phyloP scores from a whole-genome alignment of 2,888 invertebrate genomes.

The Ormyrus rosae region DNA sequence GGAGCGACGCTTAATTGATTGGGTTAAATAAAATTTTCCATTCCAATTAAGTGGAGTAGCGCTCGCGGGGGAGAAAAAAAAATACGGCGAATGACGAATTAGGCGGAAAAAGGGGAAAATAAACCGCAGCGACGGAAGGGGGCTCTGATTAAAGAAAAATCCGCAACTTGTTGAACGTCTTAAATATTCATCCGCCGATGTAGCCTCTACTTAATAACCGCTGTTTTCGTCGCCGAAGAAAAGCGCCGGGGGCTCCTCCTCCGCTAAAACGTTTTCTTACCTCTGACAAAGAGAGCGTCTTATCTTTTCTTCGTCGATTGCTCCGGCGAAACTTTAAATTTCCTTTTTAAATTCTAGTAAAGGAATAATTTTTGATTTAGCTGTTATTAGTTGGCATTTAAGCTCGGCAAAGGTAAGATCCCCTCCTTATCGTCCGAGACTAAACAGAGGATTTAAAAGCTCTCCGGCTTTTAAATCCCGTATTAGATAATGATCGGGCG shows the following conservation, averaged over 20 bases:
- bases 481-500: conserved; percentile 49
- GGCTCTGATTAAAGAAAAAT: conserved; percentile 71
- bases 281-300: neutral
- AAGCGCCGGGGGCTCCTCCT: conserved; percentile 43
- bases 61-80: neutral
- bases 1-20: neutral
- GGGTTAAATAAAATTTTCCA: conserved; percentile 19
- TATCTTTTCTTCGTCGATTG: too few species aligned
- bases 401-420: too few species aligned
- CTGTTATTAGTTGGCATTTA: too few species aligned
- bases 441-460: conserved; percentile 65
- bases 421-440: too few species aligned
- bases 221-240: conserved; percentile 66
- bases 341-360: too few species aligned
- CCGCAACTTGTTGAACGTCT: conserved; percentile 75
- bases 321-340: too few species aligned
- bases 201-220: conserved; percentile 73
- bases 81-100: neutral
- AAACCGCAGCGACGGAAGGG: conserved; percentile 33
- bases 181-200: conserved; percentile 75
- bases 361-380: too few species aligned
- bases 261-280: conserved; percentile 72
- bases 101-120: neutral
- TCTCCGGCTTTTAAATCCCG: conserved; percentile 68
- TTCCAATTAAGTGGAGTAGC: conserved; percentile 18